phyloP scores from a whole-genome alignment of 1,140 invertebrate genomes.

The Habropoda laboriosa region DNA sequence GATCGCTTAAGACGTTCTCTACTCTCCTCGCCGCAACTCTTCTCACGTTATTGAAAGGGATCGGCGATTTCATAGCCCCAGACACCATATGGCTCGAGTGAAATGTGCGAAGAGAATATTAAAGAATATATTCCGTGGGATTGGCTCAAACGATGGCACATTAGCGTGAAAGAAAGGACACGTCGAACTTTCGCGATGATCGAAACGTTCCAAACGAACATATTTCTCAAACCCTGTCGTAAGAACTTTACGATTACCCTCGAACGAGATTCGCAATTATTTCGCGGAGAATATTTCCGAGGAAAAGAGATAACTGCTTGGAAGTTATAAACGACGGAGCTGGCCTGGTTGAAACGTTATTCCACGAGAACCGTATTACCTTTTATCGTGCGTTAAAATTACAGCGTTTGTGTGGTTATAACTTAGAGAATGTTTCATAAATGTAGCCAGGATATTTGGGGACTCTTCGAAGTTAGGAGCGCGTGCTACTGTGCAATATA shows the following conservation, averaged over 20 bases:
- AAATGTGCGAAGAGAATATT: slow-evolving; percentile 57
- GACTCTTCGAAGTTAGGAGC: neutral
- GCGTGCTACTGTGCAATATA: neutral
- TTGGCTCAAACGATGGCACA: neutral
- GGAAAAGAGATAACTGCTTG: too few relatives aligned
- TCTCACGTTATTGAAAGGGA: slow-evolving; percentile 53
- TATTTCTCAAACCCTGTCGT: neutral
- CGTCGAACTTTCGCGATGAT: slow-evolving; percentile 1
- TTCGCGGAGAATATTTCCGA: too few relatives aligned
- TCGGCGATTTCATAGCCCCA: slow-evolving; percentile 46
- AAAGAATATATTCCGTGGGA: slow-evolving; percentile 33
- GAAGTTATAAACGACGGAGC: too few relatives aligned
- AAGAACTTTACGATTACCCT: neutral
- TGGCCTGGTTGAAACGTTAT: too few relatives aligned
- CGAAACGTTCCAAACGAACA: too few relatives aligned
- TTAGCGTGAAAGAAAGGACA: neutral
- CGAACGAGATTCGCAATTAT: neutral
- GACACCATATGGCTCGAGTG: slow-evolving; percentile 58
- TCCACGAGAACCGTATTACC: neutral
- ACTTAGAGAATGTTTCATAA: slow-evolving; percentile 11
- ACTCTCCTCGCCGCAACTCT: neutral
- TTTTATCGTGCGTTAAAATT: neutral
- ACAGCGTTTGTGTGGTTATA: neutral
- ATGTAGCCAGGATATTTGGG: neutral
- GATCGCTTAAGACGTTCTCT: slow-evolving; percentile 52